These are phyloP conservation scores for Tamias sibiricus DNA, from an alignment of 2,113 vertebrate genomes.

Conservation along the genomic window DNA sequence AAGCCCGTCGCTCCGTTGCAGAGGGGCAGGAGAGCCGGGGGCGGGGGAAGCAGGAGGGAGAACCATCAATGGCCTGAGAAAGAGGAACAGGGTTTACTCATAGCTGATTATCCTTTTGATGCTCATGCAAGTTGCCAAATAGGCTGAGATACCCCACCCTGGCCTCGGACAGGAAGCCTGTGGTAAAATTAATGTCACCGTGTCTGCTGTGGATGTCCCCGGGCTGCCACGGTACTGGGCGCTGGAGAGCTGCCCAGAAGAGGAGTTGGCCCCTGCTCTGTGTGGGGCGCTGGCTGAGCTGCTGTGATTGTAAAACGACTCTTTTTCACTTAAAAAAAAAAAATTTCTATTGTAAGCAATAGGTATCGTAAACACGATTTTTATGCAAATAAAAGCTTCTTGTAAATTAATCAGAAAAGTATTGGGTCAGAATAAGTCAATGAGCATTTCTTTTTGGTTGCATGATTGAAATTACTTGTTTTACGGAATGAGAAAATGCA, in stretches of 20 bases:
- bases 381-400: conserved; percentile 22
- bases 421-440: conserved; percentile 35
- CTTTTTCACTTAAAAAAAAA: not conserved
- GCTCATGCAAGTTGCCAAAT: not conserved
- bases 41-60: not conserved
- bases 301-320: not conserved
- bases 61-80: conserved; percentile 35
- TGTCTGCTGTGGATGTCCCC: not conserved
- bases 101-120: conserved; percentile 31
- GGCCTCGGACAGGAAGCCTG: conserved; percentile 49
- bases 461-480: conserved; percentile 37
- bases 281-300: not conserved
- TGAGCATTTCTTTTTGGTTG: conserved; percentile 51
- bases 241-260: not conserved
- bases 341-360: too few species aligned
- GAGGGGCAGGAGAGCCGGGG: not conserved
- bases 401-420: conserved; percentile 43
- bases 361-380: not conserved
- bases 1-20: not conserved
- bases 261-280: not conserved
- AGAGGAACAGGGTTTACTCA: conserved; percentile 43
- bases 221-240: not conserved
- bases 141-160: not conserved
- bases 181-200: not conserved
- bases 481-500: conserved; percentile 21